Conservation (phyloP, 2,113 vertebrate species). For the Cygnus atratus region DNA sequence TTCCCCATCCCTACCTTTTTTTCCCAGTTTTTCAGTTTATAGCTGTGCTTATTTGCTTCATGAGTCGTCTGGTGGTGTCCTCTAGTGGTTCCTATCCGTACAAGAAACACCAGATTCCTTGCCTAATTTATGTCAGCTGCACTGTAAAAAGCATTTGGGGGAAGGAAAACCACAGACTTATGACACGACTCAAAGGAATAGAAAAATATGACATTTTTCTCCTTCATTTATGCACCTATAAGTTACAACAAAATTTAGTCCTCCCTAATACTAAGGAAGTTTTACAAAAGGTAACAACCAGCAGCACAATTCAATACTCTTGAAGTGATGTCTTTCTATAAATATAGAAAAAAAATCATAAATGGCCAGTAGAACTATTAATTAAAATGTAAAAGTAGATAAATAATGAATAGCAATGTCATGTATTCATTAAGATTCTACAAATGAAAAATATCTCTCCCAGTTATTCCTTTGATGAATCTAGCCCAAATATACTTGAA, state of each 20-base stretch:
- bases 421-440: conserved; percentile 63
- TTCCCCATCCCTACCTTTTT: not conserved
- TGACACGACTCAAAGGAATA: not conserved
- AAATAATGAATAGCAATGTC: conserved; percentile 47
- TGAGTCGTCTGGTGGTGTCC: conserved; percentile 19
- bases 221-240: not conserved
- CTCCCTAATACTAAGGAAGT: not conserved
- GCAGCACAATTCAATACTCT: not conserved
- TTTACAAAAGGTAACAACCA: not conserved
- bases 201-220: not conserved
- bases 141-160: not conserved
- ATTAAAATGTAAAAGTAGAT: conserved; percentile 53
- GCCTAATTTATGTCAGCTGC: not conserved
- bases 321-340: conserved; percentile 19
- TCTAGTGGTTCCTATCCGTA: not conserved
- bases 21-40: not conserved
- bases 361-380: conserved; percentile 38
- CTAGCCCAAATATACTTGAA: conserved; percentile 65
- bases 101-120: not conserved
- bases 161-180: not conserved
- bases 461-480: conserved; percentile 66
- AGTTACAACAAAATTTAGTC: not conserved
- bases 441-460: conserved; percentile 66
- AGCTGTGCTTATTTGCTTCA: not conserved
- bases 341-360: conserved; percentile 7